Evolutionary conservation across 1,140 invertebrate genomes (phyloP), one percentile per base, ranked within the genome.

Genomic region (Drosophila biarmipes): DNA sequence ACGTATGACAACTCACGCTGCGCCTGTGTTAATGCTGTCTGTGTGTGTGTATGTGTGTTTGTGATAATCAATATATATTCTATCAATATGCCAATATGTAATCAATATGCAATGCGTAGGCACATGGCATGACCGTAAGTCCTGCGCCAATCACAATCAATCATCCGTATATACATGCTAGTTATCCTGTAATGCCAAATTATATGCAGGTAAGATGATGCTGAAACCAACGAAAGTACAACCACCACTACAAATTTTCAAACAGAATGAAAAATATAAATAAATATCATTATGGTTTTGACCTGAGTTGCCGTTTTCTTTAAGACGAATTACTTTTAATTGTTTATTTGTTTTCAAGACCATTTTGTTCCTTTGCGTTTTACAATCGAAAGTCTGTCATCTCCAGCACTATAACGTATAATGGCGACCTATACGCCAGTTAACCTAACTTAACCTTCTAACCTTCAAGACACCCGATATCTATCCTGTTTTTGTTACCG

Each of bases 101-200:
- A 56, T 63, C 58, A 61, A 64, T 73, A 72, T 68, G 55, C 42
- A 68, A 74, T 52, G 66, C 59, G 46, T 86, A 92, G 91, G 91
- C 91, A 90, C 91, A 92, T 91, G 91, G 91, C 81, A 92, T 92
- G 91, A 92, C 91, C 71, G 91, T 92, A 85, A 92, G 90, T 92
- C 91, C 91, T 86, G 91, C 91, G 91, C 91, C 91, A 90, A 90
- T 92, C 91, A 92, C 91, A 87, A 91, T 92, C 80, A 92, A 92
- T 90, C 91, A 92, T 92, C 91, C 90, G 90, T 92, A 91, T 91
- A 81, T 91, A 87, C 91, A 92, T 77, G 86, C 91, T 91, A 91
- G 84, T 91, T 92, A 90, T 92, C 91, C 90, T 90, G 91, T 92
- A 78, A 85, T 92, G 82, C 90, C 91, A 91, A 91, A 91, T 86